Evolutionary conservation across 35 echinoderm and acorn worm genomes (phyloP).

Genomic region (Lytechinus pictus): DNA sequence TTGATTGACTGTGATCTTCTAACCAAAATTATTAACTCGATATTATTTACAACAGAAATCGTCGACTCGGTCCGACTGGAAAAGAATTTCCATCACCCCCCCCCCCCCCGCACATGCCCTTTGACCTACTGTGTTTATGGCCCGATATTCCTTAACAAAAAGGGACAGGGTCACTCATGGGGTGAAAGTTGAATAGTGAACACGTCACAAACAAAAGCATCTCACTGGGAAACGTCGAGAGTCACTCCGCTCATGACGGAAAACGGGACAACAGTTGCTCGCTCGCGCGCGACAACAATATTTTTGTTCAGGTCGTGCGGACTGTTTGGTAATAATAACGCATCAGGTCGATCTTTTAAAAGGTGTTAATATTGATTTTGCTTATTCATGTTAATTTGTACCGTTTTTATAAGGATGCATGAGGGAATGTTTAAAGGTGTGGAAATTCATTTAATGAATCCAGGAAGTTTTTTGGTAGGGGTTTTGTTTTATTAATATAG

Average conservation of each 20-base stretch:
- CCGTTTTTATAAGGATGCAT: too few relatives aligned
- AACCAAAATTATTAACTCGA: too few relatives aligned
- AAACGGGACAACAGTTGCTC: background rate
- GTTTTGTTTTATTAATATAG: too few relatives aligned
- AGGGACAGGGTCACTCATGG: background rate
- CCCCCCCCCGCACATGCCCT: background rate
- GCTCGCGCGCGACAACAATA: background rate
- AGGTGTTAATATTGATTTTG: background rate
- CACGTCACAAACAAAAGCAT: background rate
- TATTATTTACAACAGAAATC: background rate
- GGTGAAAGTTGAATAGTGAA: background rate
- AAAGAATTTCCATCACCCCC: background rate
- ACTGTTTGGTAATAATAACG: background rate
- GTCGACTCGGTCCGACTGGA: background rate
- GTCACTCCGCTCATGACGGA: background rate
- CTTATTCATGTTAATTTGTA: background rate
- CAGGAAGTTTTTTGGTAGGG: too few relatives aligned
- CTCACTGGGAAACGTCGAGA: background rate
- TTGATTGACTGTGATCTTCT: too few relatives aligned
- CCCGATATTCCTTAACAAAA: background rate
- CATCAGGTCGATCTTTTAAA: background rate
- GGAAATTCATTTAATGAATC: too few relatives aligned
- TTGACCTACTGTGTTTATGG: background rate
- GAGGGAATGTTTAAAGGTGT: too few relatives aligned
- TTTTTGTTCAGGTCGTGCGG: background rate